Percentiles rank a stretch among this genome's conserved stretches.
Conservation (phyloP, 2,888 invertebrate genomes). For the Drosophila quinaria region DNA sequence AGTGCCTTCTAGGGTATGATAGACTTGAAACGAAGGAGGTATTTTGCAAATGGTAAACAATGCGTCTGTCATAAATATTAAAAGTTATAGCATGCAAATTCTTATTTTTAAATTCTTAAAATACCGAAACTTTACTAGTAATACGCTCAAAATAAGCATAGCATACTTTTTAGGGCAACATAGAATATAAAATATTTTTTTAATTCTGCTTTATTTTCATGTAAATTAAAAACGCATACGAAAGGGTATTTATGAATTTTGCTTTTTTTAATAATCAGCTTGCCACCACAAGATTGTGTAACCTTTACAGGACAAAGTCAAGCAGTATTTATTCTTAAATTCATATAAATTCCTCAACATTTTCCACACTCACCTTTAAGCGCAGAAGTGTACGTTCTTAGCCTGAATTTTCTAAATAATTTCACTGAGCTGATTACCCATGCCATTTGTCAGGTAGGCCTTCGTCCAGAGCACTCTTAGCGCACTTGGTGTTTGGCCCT, state of each 20-base stretch:
- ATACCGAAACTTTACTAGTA: too few species aligned
- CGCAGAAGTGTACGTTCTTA: background rate
- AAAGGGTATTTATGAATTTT: too few species aligned
- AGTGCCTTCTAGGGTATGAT: background rate
- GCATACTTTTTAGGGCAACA: too few species aligned
- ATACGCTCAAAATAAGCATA: too few species aligned
- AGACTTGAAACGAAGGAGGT: background rate
- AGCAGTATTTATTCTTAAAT: constrained; percentile 1
- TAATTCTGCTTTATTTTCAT: too few species aligned
- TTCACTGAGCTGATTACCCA: constrained; percentile 61
- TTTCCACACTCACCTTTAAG: constrained; percentile 5
- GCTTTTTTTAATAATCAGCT: background rate
- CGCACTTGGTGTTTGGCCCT: constrained; percentile 18
- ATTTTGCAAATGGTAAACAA: background rate
- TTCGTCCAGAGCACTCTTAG: constrained; percentile 1
- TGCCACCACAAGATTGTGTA: constrained; percentile 6
- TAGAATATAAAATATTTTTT: too few species aligned
- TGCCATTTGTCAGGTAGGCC: constrained; percentile 42
- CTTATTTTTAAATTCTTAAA: too few species aligned
- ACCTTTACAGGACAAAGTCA: background rate
- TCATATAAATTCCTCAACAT: constrained; percentile 15
- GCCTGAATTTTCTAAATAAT: constrained; percentile 62
- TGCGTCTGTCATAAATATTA: background rate
- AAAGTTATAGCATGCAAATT: background rate
- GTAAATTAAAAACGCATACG: too few species aligned